phyloP scores from a whole-genome alignment of 2,113 vertebrate genomes.

The Pantherophis guttatus region DNA sequence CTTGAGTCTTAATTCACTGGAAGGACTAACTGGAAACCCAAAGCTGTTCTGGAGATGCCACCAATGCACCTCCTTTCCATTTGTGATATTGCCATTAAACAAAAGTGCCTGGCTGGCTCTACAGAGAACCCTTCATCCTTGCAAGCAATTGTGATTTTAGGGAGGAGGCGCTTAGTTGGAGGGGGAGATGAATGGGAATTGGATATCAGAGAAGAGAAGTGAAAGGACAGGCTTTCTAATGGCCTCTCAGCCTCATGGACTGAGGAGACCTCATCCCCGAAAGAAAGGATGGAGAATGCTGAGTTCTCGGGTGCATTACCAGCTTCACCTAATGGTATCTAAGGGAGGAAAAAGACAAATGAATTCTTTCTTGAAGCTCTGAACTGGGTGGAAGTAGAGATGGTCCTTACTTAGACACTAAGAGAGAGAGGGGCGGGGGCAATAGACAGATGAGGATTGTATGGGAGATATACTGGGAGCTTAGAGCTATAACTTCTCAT shows the following conservation, averaged over 20 bases:
- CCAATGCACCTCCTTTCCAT: neutral
- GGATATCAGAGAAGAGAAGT: neutral
- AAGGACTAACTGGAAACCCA: neutral
- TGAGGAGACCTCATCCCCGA: neutral
- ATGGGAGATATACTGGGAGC: neutral
- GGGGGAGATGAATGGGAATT: neutral
- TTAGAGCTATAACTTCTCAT: neutral
- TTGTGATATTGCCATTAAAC: neutral
- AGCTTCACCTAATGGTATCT: neutral
- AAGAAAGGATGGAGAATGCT: neutral
- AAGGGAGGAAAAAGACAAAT: neutral
- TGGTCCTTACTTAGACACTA: neutral
- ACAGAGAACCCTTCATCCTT: neutral
- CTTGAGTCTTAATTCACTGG: neutral
- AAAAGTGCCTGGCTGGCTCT: neutral
- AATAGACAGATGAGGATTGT: neutral
- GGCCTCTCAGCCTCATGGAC: neutral
- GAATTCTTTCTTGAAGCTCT: neutral
- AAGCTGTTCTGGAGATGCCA: neutral
- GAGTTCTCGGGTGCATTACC: neutral
- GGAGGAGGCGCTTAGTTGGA: neutral
- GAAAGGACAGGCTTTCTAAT: neutral
- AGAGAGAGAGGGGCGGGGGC: no score
- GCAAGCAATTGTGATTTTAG: neutral
- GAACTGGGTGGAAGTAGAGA: neutral